phyloP scores from a whole-genome alignment of 1,140 invertebrate genomes.

The Nixonia krombeini region DNA sequence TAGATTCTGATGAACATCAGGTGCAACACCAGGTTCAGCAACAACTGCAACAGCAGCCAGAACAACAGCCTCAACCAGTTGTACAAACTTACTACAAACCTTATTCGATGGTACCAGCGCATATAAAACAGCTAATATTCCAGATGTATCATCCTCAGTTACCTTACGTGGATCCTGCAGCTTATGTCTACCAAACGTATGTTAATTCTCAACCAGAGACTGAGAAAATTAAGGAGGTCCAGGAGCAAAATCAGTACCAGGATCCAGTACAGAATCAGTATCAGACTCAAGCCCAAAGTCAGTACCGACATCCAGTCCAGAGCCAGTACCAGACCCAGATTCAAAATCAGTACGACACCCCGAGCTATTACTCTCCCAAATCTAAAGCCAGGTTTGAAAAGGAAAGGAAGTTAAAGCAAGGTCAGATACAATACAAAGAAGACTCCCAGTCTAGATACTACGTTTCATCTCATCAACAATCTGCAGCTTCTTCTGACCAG shows the following conservation, averaged over 20 bases:
- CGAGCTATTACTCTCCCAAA: slow-evolving; percentile 8
- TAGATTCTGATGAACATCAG: slow-evolving; percentile 4
- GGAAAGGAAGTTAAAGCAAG: slow-evolving; percentile 21
- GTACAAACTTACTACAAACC: too few species aligned
- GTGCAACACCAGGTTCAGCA: too few species aligned
- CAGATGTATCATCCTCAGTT: slow-evolving; percentile 55
- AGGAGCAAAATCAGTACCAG: too few species aligned
- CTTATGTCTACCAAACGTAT: slow-evolving; percentile 53
- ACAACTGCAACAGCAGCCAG: too few species aligned
- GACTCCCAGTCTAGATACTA: slow-evolving; percentile 31
- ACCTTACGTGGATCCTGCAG: slow-evolving; percentile 59
- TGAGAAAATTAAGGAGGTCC: background rate
- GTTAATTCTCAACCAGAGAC: background rate
- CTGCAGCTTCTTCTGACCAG: slow-evolving; percentile 16
- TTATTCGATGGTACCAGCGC: slow-evolving; percentile 51
- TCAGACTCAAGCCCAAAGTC: slow-evolving; percentile 7
- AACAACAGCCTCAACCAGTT: too few species aligned
- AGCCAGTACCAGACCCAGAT: slow-evolving; percentile 11
- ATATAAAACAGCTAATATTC: slow-evolving; percentile 58
- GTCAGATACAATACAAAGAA: slow-evolving; percentile 40
- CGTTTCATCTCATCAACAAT: background rate
- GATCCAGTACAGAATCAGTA: slow-evolving; percentile 18
- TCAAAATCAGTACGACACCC: too few species aligned
- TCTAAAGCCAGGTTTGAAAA: slow-evolving; percentile 8
- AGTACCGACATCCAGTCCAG: too few species aligned